A percentile compares a stretch with the other conserved stretches of the same genome.
Evolutionary conservation across 2,797 vertebrate species (phyloP).

Genomic region (Neosilurus hyrtlii): DNA sequence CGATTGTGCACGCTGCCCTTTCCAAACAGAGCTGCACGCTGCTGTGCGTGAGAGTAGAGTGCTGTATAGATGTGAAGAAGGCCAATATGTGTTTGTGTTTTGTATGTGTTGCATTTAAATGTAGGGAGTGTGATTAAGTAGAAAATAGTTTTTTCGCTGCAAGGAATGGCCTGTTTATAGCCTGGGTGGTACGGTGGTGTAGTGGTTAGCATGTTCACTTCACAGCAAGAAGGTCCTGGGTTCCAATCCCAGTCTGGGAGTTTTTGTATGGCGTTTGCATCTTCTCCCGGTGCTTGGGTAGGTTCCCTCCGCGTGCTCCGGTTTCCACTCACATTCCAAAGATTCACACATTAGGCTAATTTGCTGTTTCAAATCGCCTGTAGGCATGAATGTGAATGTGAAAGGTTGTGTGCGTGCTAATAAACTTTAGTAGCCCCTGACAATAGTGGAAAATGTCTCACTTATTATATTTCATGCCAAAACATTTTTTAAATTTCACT

Average conservation of each 20-base stretch:
- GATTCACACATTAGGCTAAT: no score
- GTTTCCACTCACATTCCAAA: no score
- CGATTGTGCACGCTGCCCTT: conserved; percentile 45
- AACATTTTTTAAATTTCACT: neutral
- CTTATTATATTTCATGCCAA: neutral
- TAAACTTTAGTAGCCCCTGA: neutral
- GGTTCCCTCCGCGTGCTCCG: no score
- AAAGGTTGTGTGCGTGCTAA: no score
- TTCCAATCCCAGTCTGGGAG: no score
- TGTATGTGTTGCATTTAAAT: conserved; percentile 8
- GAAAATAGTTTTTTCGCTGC: neutral
- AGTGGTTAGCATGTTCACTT: no score
- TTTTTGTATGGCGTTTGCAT: no score
- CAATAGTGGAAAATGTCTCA: neutral
- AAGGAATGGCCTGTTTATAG: neutral
- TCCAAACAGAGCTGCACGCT: conserved; percentile 28
- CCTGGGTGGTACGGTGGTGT: no score
- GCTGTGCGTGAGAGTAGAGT: conserved; percentile 24
- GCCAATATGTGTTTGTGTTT: conserved; percentile 31
- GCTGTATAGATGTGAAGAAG: conserved; percentile 33
- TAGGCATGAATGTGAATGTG: no score
- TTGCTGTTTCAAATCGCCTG: no score
- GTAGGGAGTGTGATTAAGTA: neutral
- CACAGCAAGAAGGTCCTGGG: no score
- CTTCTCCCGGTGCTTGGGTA: no score